Base-by-base conservation (phyloP, 2,113 vertebrate genomes). In the Caretta caretta region DNA sequence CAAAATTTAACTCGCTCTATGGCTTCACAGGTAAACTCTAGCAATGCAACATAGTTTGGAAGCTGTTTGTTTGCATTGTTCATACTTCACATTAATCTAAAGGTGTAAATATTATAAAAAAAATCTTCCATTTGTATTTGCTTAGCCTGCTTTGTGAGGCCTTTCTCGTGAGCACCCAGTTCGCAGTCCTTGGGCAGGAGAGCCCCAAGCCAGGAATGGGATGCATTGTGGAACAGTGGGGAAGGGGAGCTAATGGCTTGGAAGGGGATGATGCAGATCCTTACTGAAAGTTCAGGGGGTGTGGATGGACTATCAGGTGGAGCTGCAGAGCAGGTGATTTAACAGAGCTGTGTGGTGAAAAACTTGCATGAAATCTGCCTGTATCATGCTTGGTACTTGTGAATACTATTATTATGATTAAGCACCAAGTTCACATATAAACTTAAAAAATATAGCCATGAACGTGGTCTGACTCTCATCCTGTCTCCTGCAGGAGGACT, bases 1-100 rank as follows among this genome's bases (percentile, higher is more conserved):
- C 50, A 14, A 57, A 50, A 17, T 12, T 84, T 27, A 59, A 19
- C 38, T 75, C 78, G 6, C 42, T 94, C 42, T 96, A 88, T 83
- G 93, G 93, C 54, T 88, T 93, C n/a, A 42, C 92, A 83, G 95
- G 95, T 96, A 90, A 84, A 69, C 54, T 46, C 62, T 38, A 62
- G 48, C 57, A 51, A 42, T 7, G 10, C 27, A 54, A 54, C 53
- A 54, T 54, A 54, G 56, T 51, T 11, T 65, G 50, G 53, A 38
- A 80, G 10, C 9, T 38, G 29, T 38, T 72, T 38, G n/a, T 38
- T 38, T 10, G n/a, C 65, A 22, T 20, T 38, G n/a, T 72, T 20
- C 65, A 72, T 72, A 38, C 5, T 20, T 72, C 65, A 72, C 35
- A 38, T 72, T 72, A 19, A 8, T 69, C 35, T n/a, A 72, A 72